Percentiles rank a stretch among this genome's conserved stretches.
phyloP scores from a whole-genome alignment of 2,888 invertebrate genomes.

The Heteromyza rotundicornis region DNA sequence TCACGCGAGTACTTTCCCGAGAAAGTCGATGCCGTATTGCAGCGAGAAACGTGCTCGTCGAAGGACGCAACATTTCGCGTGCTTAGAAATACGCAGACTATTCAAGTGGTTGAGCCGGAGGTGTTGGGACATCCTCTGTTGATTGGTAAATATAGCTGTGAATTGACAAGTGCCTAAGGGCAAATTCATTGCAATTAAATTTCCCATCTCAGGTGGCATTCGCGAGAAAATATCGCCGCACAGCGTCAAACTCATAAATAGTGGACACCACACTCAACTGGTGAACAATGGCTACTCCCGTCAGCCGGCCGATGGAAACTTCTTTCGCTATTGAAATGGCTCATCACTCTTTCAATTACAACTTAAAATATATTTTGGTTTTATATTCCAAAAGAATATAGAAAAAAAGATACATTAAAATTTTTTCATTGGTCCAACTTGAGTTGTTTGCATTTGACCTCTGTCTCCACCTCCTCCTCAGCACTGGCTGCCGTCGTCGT shows the following conservation, averaged over 20 bases:
- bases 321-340: slow-evolving; percentile 70
- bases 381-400: background rate
- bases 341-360: too few relatives aligned
- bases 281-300: slow-evolving; percentile 83
- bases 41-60: slow-evolving; percentile 72
- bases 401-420: background rate
- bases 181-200: background rate
- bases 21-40: slow-evolving; percentile 69
- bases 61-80: slow-evolving; percentile 67
- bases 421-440: slow-evolving; percentile 39
- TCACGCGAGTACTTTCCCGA: slow-evolving; percentile 70
- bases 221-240: slow-evolving; percentile 71
- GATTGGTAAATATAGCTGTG: slow-evolving; percentile 45
- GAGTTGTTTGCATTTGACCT: slow-evolving; percentile 38
- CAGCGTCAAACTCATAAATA: slow-evolving; percentile 79
- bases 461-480: background rate
- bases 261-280: slow-evolving; percentile 80
- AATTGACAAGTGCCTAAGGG: too few relatives aligned
- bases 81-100: slow-evolving; percentile 67
- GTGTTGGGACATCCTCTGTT: slow-evolving; percentile 64
- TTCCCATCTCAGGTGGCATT: too few relatives aligned
- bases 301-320: slow-evolving; percentile 76
- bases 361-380: too few relatives aligned
- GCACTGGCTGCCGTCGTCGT: background rate
- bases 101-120: slow-evolving; percentile 55